Percentiles rank a stretch among this genome's conserved stretches.
phyloP scores from a whole-genome alignment of 2,888 invertebrate species.

The Digitonthophagus gazella region DNA sequence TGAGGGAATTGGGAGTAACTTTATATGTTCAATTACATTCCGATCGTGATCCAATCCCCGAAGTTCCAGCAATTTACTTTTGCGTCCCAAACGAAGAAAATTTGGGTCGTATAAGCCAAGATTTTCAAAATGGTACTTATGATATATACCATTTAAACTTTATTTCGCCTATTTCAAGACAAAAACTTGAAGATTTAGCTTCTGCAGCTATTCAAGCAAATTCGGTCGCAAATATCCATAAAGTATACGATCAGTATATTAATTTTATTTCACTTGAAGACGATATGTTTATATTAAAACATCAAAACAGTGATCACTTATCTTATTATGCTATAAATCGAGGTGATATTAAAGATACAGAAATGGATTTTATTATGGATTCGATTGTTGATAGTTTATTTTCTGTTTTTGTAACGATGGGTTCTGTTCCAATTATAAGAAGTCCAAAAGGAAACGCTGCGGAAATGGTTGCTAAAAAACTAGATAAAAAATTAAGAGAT shows the following conservation, averaged over 20 bases:
- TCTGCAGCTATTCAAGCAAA: conserved; percentile 87
- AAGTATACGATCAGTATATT: conserved; percentile 97
- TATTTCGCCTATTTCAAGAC: conserved; percentile 90
- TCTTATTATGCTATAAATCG: conserved; percentile 96
- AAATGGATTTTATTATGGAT: conserved; percentile 94
- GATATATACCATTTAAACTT: conserved; percentile 96
- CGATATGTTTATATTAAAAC: conserved; percentile 91
- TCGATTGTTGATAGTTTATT: conserved; percentile 94
- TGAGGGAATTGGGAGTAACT: conserved; percentile 94
- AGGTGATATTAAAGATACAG: conserved; percentile 90
- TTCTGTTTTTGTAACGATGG: conserved; percentile 92
- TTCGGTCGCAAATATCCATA: conserved; percentile 88
- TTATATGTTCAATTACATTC: conserved; percentile 91
- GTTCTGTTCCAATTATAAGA: conserved; percentile 84
- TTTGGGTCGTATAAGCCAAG: conserved; percentile 88
- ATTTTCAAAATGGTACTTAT: conserved; percentile 83
- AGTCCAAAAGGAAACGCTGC: conserved; percentile 95
- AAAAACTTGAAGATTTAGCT: conserved; percentile 93
- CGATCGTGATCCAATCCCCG: conserved; percentile 90
- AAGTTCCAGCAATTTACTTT: conserved; percentile 98
- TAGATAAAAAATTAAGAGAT: conserved; percentile 95
- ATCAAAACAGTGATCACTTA: conserved; percentile 86
- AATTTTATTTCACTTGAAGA: conserved; percentile 98
- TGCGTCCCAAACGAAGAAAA: conserved; percentile 96
- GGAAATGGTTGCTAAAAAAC: conserved; percentile 95